These are phyloP conservation scores for Telmatochromis sp. DNA, from an alignment of 2,113 vertebrate species.

Conservation along the genomic window DNA sequence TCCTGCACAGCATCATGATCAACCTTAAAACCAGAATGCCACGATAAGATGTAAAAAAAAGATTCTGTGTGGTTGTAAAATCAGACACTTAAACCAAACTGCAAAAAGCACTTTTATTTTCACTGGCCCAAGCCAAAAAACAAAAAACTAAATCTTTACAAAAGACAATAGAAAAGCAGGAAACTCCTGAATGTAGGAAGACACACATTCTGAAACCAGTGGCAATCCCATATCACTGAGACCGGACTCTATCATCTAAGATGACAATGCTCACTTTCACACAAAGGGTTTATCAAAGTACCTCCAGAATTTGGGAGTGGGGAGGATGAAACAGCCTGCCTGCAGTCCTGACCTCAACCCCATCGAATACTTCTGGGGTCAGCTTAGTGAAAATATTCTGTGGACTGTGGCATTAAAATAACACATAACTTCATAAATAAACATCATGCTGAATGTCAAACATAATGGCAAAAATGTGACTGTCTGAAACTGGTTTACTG, in stretches of 20 bases:
- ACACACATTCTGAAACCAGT: background rate
- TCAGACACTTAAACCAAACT: rapidly evolving
- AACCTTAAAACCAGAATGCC: background rate
- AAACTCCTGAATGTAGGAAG: rapidly evolving
- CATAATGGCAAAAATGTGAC: background rate
- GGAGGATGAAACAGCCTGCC: background rate
- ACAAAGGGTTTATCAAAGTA: rapidly evolving
- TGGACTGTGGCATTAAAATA: background rate
- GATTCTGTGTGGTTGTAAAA: rapidly evolving
- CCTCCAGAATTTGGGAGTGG: rapidly evolving
- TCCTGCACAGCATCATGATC: rapidly evolving
- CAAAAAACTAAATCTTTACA: rapidly evolving
- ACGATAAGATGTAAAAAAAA: rapidly evolving
- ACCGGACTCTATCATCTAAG: rapidly evolving
- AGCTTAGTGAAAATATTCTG: rapidly evolving
- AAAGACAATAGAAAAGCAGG: background rate
- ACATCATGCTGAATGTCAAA: rapidly evolving
- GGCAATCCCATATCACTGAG: rapidly evolving
- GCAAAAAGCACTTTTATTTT: rapidly evolving
- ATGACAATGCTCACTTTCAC: background rate
- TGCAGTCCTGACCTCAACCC: rapidly evolving
- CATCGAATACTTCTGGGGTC: rapidly evolving
- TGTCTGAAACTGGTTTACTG: rapidly evolving
- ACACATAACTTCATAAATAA: background rate
- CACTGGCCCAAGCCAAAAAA: rapidly evolving